Evolutionary conservation across 2,888 invertebrate species (phyloP), one percentile per base, ranked within the genome.

Genomic region (Dromius quadrimaculatus): DNA sequence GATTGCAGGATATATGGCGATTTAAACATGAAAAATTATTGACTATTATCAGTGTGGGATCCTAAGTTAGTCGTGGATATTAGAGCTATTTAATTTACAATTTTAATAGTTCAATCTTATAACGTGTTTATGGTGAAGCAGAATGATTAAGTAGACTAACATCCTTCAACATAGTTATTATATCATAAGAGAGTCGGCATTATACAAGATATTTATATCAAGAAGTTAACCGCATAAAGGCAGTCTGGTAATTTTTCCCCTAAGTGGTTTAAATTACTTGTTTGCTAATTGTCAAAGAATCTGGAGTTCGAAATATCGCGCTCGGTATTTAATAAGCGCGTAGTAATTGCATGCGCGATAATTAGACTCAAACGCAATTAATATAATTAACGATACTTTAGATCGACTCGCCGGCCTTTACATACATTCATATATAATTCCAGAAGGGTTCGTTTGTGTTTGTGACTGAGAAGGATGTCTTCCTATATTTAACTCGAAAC

Each of bases 331-430:
- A 64, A 64, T 64, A 64, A 64, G 47, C 64, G 64, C 64, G 20
- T 45, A 11, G 47, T 65, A 65, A 65, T 65, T 65, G 65, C 65
- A 50, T 65, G 50, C 50, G 65, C 43, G 65, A 65, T 65, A 65
- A 65, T 45, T 65, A 65, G 65, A 47, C 65, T 47, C 50, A 64
- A 34, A 65, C n/a, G 65, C 47, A 65, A 65, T 65, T 65, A 65
- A 65, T 65, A 65, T 65, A 65, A 65, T 65, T 47, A 65, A 65
- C 65, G 65, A 65, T 50, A 28, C 62, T 43, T 62, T 62, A 62
- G 15, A 13, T 62, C 43, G 22, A 17, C 62, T 41, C 38, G 8
- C 23, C 62, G 28, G 43, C 41, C 8, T 38, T 13, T 47, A 17
- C 50, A 41, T 15, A 41, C 15, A 54, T 54, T 13, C 15, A 23